Conservation (phyloP, 2,797 vertebrate genomes). For the Hoplostethus atlanticus region DNA sequence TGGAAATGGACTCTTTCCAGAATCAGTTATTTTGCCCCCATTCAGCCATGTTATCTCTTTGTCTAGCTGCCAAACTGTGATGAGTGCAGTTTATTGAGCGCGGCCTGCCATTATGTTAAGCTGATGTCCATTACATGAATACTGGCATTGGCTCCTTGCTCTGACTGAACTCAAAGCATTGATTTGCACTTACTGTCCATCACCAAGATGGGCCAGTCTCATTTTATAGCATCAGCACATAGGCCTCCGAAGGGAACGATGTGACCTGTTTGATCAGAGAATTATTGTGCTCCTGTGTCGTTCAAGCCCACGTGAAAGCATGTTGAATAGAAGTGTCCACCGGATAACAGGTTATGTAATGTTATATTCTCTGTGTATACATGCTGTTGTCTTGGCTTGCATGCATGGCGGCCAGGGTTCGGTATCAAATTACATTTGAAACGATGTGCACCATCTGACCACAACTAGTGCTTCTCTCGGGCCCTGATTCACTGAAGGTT, state of each 20-base stretch:
- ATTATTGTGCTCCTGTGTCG: background rate
- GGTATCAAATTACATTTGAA: too few relatives aligned
- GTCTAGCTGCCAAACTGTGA: slow-evolving; percentile 44
- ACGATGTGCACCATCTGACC: too few relatives aligned
- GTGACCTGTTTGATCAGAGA: slow-evolving; percentile 12
- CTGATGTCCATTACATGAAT: slow-evolving; percentile 64
- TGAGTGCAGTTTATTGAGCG: slow-evolving; percentile 56
- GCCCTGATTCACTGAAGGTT: too few relatives aligned
- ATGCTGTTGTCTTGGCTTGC: too few relatives aligned
- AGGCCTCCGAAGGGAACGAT: background rate
- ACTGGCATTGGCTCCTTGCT: slow-evolving; percentile 40
- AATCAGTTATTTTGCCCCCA: slow-evolving; percentile 37
- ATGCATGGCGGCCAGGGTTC: too few relatives aligned
- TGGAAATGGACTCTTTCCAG: slow-evolving; percentile 30
- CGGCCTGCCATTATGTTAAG: slow-evolving; percentile 62
- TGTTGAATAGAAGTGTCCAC: too few relatives aligned
- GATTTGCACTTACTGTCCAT: slow-evolving; percentile 68
- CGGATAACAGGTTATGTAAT: too few relatives aligned
- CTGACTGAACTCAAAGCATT: slow-evolving; percentile 54
- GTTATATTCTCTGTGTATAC: too few relatives aligned
- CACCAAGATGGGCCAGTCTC: slow-evolving; percentile 28
- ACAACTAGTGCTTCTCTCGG: too few relatives aligned
- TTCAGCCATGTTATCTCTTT: slow-evolving; percentile 51
- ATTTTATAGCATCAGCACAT: slow-evolving; percentile 29
- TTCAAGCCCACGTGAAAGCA: background rate